Evolutionary conservation across 2,888 invertebrate genomes (phyloP).

Genomic region (Julus scanicus): DNA sequence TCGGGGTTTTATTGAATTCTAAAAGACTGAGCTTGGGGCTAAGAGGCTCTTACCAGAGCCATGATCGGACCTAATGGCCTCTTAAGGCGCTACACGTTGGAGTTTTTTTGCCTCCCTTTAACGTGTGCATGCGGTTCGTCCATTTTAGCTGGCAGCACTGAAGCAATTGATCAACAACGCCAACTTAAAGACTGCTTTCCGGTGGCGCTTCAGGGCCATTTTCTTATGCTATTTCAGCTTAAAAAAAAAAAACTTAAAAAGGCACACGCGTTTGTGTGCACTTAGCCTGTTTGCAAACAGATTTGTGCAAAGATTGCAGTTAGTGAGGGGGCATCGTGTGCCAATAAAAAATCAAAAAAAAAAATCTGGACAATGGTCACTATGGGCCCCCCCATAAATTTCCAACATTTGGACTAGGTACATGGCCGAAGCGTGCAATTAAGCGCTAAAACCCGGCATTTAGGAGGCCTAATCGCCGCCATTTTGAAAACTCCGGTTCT

Average conservation of each 20-base stretch:
- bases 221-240: background rate
- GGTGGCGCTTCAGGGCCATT: conserved; percentile 21
- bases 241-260: conserved; percentile 4
- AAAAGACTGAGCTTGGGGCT: background rate
- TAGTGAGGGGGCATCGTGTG: background rate
- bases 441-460: conserved; percentile 16
- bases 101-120: background rate
- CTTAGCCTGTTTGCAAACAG: background rate
- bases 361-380: conserved; percentile 11
- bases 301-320: background rate
- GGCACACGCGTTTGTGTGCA: conserved; percentile 33
- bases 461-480: conserved; percentile 8
- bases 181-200: conserved; percentile 27
- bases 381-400: background rate
- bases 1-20: background rate
- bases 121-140: background rate
- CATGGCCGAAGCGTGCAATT: conserved; percentile 12
- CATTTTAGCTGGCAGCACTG: conserved; percentile 33
- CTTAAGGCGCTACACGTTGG: conserved; percentile 4
- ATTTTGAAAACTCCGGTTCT: background rate
- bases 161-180: conserved; percentile 33
- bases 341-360: background rate
- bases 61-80: conserved; percentile 26
- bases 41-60: conserved; percentile 16
- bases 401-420: background rate